Percentiles rank a stretch among this genome's conserved stretches.
Evolutionary conservation across 1,140 invertebrate species (phyloP).

Genomic region (Drosophila orena): DNA sequence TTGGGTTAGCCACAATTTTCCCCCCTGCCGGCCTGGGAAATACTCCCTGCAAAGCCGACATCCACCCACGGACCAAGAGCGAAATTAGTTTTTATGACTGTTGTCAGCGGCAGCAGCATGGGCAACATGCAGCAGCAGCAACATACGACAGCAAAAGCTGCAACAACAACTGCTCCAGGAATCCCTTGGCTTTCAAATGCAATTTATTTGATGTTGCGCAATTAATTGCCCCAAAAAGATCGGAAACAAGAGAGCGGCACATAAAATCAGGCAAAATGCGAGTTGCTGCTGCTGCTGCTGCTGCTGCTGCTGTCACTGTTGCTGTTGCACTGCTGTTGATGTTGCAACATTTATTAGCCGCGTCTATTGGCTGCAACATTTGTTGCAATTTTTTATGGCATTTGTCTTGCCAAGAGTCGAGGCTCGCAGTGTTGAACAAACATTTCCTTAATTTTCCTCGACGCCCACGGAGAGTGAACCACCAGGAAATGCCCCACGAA

Average conservation of each 20-base stretch:
- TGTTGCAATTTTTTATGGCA: conserved; percentile 74
- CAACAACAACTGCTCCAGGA: conserved; percentile 27
- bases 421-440: conserved; percentile 50
- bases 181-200: conserved; percentile 62
- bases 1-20: conserved; percentile 31
- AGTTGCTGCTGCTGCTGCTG: background rate
- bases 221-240: conserved; percentile 73
- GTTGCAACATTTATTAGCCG: conserved; percentile 67
- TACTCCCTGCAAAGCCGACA: conserved; percentile 39
- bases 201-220: conserved; percentile 80
- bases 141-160: conserved; percentile 11
- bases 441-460: conserved; percentile 67
- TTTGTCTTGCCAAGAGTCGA: conserved; percentile 21
- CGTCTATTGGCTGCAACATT: conserved; percentile 70
- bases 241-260: conserved; percentile 23
- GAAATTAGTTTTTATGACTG: conserved; percentile 77
- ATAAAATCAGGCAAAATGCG: conserved; percentile 43
- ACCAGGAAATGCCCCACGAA: conserved; percentile 26
- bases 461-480: conserved; percentile 47
- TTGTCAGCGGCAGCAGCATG: conserved; percentile 50
- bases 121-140: conserved; percentile 20
- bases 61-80: conserved; percentile 34
- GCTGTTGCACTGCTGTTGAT: conserved; percentile 46
- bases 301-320: conserved; percentile 29
- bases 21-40: conserved; percentile 12